Base-by-base conservation (phyloP, 2,797 vertebrate genomes). In the Rhinoraja longicauda region DNA sequence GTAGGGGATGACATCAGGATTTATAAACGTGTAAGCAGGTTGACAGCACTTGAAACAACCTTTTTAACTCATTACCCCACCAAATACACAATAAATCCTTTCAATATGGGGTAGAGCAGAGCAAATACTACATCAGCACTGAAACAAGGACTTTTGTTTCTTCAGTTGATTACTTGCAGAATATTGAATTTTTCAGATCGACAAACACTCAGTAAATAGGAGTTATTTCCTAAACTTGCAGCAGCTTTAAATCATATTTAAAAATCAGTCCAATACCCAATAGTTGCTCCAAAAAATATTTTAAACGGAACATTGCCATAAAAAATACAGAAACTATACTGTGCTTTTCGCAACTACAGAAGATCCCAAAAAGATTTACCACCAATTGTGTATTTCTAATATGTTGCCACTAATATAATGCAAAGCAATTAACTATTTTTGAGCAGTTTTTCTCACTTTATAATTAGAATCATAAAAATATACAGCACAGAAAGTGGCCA, bases 1-100 rank as follows among this genome's bases (percentile, higher is more conserved):
- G 90, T 75, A 39, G 90, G 90, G 72, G 90, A 92, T 92, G 90
- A 92, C 90, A 92, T 92, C 90, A 92, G 90, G 90, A 92, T 92
- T 92, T 75, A 92, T 92, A 70, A 90, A 84, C 81, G 19, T 70
- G 67, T 90, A 45, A 92, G 21, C 36, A 91, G 90, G 90, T 73
- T 92, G 90, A 73, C 90, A 92, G 70, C 90, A 92, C 24, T 92
- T 73, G 90, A 75, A 92, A 57, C 72, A 92, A 73, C 67, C 90
- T 73, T 36, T 92, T 92, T 92, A 92, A 92, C 90, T 53, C 70
- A 29, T 92, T 92, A 75, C 70, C 39, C 39, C 72, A 45, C 45
- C 90, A 73, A 75, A 75, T 73, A 45, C 70, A 92, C 53, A 67
- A 36, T 32, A 88, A 67, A 88, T 24, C 19, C 84, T 36, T 67